Percentiles rank a stretch among this genome's conserved stretches.
Evolutionary conservation across 2,113 vertebrate genomes (phyloP).

Genomic region (Herpetotheres cachinnans): DNA sequence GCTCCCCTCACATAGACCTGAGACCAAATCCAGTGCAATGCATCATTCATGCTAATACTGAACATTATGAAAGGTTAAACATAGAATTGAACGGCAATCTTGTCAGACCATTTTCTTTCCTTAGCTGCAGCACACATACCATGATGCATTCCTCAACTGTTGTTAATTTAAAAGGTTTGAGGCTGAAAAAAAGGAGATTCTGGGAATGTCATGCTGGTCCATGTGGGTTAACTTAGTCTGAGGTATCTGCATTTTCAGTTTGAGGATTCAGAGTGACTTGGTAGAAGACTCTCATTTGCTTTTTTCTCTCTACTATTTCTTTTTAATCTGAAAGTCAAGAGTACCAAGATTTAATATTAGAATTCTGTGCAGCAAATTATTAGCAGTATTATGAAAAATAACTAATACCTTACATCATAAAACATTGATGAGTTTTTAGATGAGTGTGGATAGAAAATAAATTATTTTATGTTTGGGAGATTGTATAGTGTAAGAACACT

Average conservation of each 20-base stretch:
- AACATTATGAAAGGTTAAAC: background rate
- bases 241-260: background rate
- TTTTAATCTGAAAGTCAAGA: background rate
- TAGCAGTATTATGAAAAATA: background rate
- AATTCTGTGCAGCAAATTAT: background rate
- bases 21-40: background rate
- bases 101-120: background rate
- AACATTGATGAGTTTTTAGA: background rate
- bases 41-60: background rate
- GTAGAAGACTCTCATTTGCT: background rate
- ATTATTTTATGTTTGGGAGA: background rate
- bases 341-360: background rate
- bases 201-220: background rate
- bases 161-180: constrained; percentile 31
- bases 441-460: background rate
- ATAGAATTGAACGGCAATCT: background rate
- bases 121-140: background rate
- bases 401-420: background rate
- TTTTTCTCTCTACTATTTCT: background rate
- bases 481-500: background rate
- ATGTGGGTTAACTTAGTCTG: background rate
- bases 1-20: background rate
- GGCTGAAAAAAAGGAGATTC: background rate
- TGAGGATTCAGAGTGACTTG: background rate
- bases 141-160: constrained; percentile 18